Base-by-base conservation (phyloP, 2,888 invertebrate genomes). In the Agrypnus murinus region DNA sequence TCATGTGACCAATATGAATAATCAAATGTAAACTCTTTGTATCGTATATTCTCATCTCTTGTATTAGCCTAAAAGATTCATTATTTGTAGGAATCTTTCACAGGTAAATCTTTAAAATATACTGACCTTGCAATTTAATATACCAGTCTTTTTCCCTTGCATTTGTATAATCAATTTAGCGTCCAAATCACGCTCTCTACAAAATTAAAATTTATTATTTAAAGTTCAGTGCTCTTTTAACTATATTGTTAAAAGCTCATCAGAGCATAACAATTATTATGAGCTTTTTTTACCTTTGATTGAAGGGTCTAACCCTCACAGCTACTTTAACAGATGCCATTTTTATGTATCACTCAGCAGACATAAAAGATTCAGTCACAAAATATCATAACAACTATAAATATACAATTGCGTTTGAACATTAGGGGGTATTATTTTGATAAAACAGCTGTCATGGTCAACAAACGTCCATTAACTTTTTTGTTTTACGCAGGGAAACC, bases 241-340 rank as follows among this genome's bases (percentile, higher is more conserved):
- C 58, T 25, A 25, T 25, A 25, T 5, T 3, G 25, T 25, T 40
- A 12, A 50, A 69, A 71, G 67, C 57, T 45, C 50, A 74, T 19
- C 62, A 66, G 69, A 67, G 62, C 69, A 71, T 65, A 67, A 68
- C 67, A 69, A 55, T 55, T 46, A 66, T 32, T 9, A 36, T 46
- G 5, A 14, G 69, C 59, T 57, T 55, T 25, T 59, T 45, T 71
- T 81, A 95, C 95, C 95, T 94, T 87, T 93, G 91, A 88, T 95
- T 95, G 87, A 95, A 95, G 86, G 95, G 95, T 85, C 95, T 92
- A 87, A 95, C 95, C 88, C 95, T 91, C 80, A 95, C 95, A 82
- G 95, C 95, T 84, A 95, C 95, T 90, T 95, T 95, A 82, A 96
- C 93, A 81, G 96, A 96, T 84, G 96, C 95, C 95, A 95, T 95